A percentile compares a stretch with the other conserved stretches of the same genome.
phyloP scores from a whole-genome alignment of 2,113 vertebrate genomes.

The Gambusia affinis region DNA sequence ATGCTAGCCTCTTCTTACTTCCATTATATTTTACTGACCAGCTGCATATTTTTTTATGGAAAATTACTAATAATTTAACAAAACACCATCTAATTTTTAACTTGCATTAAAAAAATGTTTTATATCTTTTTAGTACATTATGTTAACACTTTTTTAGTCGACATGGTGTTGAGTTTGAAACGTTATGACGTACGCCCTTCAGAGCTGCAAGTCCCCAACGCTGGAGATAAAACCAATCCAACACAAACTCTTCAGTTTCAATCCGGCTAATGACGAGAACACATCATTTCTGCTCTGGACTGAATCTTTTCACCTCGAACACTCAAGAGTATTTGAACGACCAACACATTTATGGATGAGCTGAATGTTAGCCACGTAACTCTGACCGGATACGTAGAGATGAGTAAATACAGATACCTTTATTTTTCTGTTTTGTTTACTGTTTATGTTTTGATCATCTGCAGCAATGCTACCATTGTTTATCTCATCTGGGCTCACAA shows the following conservation, averaged over 20 bases:
- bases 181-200: neutral
- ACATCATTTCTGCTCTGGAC: too few relatives aligned
- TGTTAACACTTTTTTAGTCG: too few relatives aligned
- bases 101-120: too few relatives aligned
- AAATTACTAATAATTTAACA: too few relatives aligned
- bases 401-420: conserved; percentile 27
- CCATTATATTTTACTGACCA: too few relatives aligned
- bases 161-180: neutral
- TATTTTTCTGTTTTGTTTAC: conserved; percentile 12
- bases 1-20: too few relatives aligned
- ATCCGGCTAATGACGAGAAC: neutral
- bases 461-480: conserved; percentile 13
- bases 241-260: neutral
- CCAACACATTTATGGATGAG: conserved; percentile 1
- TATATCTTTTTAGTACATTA: too few relatives aligned
- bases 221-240: conserved; percentile 6
- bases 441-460: conserved; percentile 17
- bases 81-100: too few relatives aligned
- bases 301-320: neutral
- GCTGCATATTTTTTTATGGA: too few relatives aligned
- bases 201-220: neutral
- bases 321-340: too few relatives aligned
- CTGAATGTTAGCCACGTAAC: conserved; percentile 11
- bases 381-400: conserved; percentile 3
- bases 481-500: conserved; percentile 5